Evolutionary conservation across 2,797 vertebrate species (phyloP).

Genomic region (Acipenser ruthenus): DNA sequence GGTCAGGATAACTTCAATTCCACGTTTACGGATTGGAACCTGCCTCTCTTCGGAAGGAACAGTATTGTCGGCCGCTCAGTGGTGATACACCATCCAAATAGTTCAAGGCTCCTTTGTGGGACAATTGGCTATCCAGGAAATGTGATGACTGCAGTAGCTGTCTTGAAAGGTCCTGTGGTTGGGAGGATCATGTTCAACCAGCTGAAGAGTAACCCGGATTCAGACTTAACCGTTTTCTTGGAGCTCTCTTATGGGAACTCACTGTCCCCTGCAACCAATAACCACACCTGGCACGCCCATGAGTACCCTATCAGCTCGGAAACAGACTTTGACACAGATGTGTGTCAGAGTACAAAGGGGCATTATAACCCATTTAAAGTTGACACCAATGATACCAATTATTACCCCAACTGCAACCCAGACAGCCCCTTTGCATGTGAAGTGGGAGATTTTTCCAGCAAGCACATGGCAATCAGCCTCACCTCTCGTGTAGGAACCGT

Average conservation of each 20-base stretch:
- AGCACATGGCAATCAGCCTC: constrained; percentile 47
- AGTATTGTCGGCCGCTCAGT: constrained; percentile 70
- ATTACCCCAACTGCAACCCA: constrained; percentile 43
- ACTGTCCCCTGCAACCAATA: constrained; percentile 30
- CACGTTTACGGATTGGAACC: constrained; percentile 52
- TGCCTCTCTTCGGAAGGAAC: constrained; percentile 67
- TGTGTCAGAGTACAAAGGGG: constrained; percentile 48
- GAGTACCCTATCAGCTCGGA: constrained; percentile 57
- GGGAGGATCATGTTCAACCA: constrained; percentile 62
- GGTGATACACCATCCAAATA: constrained; percentile 47
- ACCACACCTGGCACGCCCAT: constrained; percentile 70
- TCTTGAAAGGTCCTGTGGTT: constrained; percentile 50
- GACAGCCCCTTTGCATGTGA: constrained; percentile 57
- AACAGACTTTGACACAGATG: constrained; percentile 39
- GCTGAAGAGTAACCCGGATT: constrained; percentile 45
- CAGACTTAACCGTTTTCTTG: constrained; percentile 61
- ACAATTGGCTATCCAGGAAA: constrained; percentile 56
- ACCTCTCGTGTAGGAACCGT: constrained; percentile 20
- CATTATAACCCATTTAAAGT: constrained; percentile 65
- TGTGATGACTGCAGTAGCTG: constrained; percentile 44
- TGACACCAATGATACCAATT: constrained; percentile 36
- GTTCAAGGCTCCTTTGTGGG: constrained; percentile 47
- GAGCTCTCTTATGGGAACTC: constrained; percentile 51
- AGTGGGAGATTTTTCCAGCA: constrained; percentile 56
- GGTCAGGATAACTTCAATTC: constrained; percentile 7